Percentiles rank a stretch among this genome's conserved stretches.
Conservation (phyloP, 1,140 invertebrate genomes). For the Probaryconus sp. region DNA sequence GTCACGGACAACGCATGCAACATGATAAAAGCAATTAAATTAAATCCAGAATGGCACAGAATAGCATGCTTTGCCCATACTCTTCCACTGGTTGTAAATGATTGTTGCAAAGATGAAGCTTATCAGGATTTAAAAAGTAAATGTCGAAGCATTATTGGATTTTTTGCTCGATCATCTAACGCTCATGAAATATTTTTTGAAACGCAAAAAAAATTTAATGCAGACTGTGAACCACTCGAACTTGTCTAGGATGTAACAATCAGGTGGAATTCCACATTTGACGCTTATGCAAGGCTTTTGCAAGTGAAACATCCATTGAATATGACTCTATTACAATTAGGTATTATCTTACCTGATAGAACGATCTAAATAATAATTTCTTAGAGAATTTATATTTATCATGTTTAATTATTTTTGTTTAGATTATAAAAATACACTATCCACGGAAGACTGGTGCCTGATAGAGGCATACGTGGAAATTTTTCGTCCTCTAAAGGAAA, state of each 20-base stretch:
- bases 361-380: no score
- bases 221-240: slow-evolving; percentile 1
- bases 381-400: no score
- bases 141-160: slow-evolving; percentile 7
- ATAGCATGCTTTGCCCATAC: slow-evolving; percentile 17
- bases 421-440: not conserved
- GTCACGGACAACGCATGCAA: slow-evolving; percentile 9
- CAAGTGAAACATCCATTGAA: slow-evolving; percentile 1
- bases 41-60: not conserved
- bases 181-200: not conserved
- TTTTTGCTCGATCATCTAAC: not conserved
- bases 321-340: slow-evolving; percentile 2
- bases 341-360: no score
- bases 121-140: not conserved
- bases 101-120: not conserved
- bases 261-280: slow-evolving; percentile 38
- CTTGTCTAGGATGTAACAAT: slow-evolving; percentile 26
- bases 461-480: slow-evolving; percentile 11
- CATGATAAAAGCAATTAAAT: not conserved
- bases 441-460: slow-evolving; percentile 10
- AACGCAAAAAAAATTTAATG: slow-evolving; percentile 1
- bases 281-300: slow-evolving; percentile 16
- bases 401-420: no score
- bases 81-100: not conserved
- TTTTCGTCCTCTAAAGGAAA: slow-evolving; percentile 14